Conservation (phyloP, 1,140 invertebrate species). For the Drosophila lacertosa region DNA sequence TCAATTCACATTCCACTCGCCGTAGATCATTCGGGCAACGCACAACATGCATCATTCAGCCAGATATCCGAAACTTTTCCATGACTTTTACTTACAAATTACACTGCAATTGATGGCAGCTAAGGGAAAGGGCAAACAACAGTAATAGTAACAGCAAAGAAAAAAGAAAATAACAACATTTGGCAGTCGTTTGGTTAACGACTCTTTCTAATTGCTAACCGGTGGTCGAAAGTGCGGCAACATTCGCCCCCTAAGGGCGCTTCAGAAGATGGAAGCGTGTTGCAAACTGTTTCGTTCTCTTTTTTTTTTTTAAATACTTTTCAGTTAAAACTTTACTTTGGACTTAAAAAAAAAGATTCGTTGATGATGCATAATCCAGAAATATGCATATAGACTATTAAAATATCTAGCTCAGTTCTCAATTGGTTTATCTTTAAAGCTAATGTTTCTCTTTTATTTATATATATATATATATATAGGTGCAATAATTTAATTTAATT, state of each 20-base stretch:
- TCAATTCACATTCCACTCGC: constrained; percentile 1
- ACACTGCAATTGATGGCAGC: constrained; percentile 8
- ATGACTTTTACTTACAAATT: constrained; percentile 22
- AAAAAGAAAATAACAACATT: constrained; percentile 23
- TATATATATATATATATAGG: no score
- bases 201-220: constrained; percentile 64
- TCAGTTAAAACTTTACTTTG: no score
- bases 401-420: no score
- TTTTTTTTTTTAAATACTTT: no score
- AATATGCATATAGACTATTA: no score
- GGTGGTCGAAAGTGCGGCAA: constrained; percentile 8
- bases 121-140: constrained; percentile 7
- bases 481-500: no score
- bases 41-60: constrained; percentile 6
- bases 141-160: not conserved
- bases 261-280: not conserved
- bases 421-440: no score
- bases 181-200: constrained; percentile 63
- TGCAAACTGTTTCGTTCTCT: no score
- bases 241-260: not conserved
- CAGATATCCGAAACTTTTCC: not conserved
- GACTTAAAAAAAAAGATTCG: no score
- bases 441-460: no score
- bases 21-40: constrained; percentile 15
- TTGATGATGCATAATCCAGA: no score